Percentiles rank a stretch among this genome's conserved stretches.
Evolutionary conservation across 2,888 invertebrate genomes (phyloP).

Genomic region (Bhutanitis thaidina): DNA sequence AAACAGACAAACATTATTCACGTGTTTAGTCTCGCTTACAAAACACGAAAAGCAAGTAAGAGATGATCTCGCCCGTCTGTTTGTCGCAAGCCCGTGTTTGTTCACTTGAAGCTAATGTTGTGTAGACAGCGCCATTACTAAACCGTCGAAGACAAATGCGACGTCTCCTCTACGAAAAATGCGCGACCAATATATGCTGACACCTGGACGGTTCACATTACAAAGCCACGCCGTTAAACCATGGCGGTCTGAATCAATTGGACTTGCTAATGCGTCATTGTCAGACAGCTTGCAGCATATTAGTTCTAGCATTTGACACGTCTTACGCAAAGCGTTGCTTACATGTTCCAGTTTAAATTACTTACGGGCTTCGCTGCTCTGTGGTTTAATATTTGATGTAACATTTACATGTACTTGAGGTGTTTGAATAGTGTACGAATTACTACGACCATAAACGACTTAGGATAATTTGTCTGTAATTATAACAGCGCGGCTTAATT

Average conservation of each 20-base stretch:
- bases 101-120: slow-evolving; percentile 8
- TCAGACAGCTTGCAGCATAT: background rate
- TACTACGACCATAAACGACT: too few relatives aligned
- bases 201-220: background rate
- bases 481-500: too few relatives aligned
- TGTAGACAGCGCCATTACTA: slow-evolving; percentile 11
- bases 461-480: too few relatives aligned
- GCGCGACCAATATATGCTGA: background rate
- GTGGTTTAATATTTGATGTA: too few relatives aligned
- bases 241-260: background rate
- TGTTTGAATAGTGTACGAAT: too few relatives aligned
- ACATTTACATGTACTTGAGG: too few relatives aligned
- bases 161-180: background rate
- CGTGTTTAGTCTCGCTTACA: slow-evolving; percentile 8
- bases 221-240: background rate
- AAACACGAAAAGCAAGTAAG: slow-evolving; percentile 2
- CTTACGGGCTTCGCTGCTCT: background rate
- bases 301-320: slow-evolving; percentile 10
- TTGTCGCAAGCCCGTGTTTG: background rate
- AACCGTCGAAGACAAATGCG: slow-evolving; percentile 4
- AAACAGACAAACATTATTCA: background rate
- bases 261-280: background rate
- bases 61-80: slow-evolving; percentile 1
- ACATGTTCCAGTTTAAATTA: slow-evolving; percentile 2
- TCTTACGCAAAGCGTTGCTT: slow-evolving; percentile 1